Evolutionary conservation across 2,113 vertebrate genomes (phyloP).

Genomic region (Butorides virescens): DNA sequence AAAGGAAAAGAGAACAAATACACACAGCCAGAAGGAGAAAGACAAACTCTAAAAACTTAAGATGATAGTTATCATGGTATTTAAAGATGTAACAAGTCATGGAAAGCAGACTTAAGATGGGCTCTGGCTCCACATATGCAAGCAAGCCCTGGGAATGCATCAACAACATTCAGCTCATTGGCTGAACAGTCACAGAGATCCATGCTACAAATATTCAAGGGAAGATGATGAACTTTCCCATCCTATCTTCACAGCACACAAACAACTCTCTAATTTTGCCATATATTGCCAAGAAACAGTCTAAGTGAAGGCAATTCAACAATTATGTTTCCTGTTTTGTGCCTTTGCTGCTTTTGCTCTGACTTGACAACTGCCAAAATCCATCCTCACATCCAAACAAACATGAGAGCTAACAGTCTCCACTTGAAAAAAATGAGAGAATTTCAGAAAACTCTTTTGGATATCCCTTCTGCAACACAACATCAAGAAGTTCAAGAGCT

Average conservation of each 20-base stretch:
- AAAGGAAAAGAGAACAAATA: neutral
- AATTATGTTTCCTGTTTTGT: neutral
- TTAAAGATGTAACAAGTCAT: neutral
- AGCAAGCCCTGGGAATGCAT: neutral
- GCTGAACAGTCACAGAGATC: neutral
- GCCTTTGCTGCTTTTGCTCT: neutral
- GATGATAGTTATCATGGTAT: neutral
- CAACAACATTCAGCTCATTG: neutral
- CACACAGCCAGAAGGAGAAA: neutral
- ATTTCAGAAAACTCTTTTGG: neutral
- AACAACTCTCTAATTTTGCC: neutral
- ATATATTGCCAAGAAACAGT: accelerated
- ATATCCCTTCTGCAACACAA: neutral
- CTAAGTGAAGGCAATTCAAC: neutral
- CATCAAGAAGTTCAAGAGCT: conserved; percentile 11
- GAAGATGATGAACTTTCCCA: neutral
- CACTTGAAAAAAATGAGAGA: neutral
- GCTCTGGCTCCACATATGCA: neutral
- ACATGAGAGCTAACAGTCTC: neutral
- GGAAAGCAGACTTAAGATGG: neutral
- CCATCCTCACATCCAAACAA: neutral
- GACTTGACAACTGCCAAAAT: neutral
- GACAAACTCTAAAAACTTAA: neutral
- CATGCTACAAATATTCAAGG: neutral
- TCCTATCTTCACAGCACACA: neutral